Evolutionary conservation across 2,113 vertebrate genomes (phyloP), one percentile per base, ranked within the genome.

Genomic region (Pungitius pungitius): DNA sequence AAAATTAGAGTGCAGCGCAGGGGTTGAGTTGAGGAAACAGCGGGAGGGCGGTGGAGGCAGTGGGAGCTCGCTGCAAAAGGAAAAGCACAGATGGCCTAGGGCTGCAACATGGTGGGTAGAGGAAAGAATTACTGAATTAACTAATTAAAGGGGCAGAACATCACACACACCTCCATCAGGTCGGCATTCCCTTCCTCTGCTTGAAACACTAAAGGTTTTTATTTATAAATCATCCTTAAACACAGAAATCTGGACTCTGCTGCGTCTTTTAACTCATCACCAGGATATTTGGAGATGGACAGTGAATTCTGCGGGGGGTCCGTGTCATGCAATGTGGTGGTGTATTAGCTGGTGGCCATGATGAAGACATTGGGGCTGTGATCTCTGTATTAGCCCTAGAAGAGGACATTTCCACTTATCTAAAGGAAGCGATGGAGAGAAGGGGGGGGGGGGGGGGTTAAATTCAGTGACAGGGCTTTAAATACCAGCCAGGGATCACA

Each of bases 401-500:
- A 87, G 73, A 83, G 85, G 87, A 90, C 86, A 82, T 87, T 86
- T 89, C 83, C 85, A 91, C 88, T 90, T 91, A 78, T 87, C 84
- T 81, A 81, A 84, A 73, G 81, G 84, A 83, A 78, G 79, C 67
- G 20, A 62, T 66, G 80, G 81, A 90, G 87, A 81, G 81, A 82
- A 86, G 76, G 71, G 83, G 77, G 91, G 79, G 92, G 91, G 76
- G 71, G 83, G 77, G 91, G 79, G 92, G 91, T 93, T 90, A 92
- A 90, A 93, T 89, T 91, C 92, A 91, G 81, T 83, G 91, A 92
- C 92, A 89, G 85, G 89, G 83, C 88, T 91, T 92, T 94, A 92
- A 94, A 93, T 92, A 93, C 86, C 91, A 92, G 80, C 79, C 81
- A 77, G 91, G 84, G 90, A 92, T 90, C 91, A 92, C 82, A 90